Base-by-base conservation (phyloP, 1,140 invertebrate genomes). In the Conus ventricosus region DNA sequence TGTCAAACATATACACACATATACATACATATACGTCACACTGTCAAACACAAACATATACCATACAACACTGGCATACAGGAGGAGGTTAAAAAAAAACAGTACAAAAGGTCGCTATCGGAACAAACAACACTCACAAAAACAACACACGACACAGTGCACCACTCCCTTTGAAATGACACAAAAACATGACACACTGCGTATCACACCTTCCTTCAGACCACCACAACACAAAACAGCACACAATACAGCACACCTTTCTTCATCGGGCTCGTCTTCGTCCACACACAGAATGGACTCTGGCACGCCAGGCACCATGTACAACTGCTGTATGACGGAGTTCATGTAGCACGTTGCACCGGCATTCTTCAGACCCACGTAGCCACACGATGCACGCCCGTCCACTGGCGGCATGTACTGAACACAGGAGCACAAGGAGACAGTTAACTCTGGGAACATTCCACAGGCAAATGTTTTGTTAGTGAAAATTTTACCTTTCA, bases 341-440 rank as follows among this genome's bases (percentile, higher is more conserved):
- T 95, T 95, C 94, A 95, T 95, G 90, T 95, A 95, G 89, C 94
- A 95, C 5, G 94, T 95, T 54, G 94, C 94, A n/a, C 94, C 94
- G 88, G 93, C 95, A 93, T 95, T 95, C 90, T 94, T 94, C 85
- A 95, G 90, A 10, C 95, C 95, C 27, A 95, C 94, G 91, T 92
- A 95, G 7, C 93, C 95, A 92, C 93, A 94, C 0, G 87, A 63
- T 15, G 94, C 93, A 54, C 94, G 91, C 15, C 94, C 93, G 89
- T 94, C 93, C 13, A 95, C 94, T 13, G 94, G 93, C 5, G 94
- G 94, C 90, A 95, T 92, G 90, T 94, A 95, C 94, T 95, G 89
- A 8, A 90, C 89, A 84, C 51, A 86, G 57, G 8, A 60, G 39
- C 39, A 39, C 39, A 39, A 39, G 17, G 71, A 25, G 71, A 75